Evolutionary conservation across 2,888 invertebrate species (phyloP).

Genomic region (Drosophila setosimentum): DNA sequence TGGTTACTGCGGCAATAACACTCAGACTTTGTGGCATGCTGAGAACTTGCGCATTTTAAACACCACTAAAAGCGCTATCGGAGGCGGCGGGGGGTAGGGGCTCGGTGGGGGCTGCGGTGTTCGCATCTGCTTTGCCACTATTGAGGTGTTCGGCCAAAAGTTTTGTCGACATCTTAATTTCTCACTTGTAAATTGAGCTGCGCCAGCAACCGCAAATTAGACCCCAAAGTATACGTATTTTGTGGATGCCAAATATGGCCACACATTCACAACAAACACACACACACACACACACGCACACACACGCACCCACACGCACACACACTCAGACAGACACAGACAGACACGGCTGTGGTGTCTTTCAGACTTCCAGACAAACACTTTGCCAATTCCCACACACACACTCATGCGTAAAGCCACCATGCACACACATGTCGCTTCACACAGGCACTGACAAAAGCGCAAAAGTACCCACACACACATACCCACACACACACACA

Average conservation of each 20-base stretch:
- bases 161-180: constrained; percentile 79
- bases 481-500: constrained; percentile 36
- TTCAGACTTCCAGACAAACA: constrained; percentile 9
- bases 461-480: constrained; percentile 5
- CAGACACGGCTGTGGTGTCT: not conserved
- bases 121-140: constrained; percentile 16
- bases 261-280: constrained; percentile 5
- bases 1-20: constrained; percentile 65
- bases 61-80: constrained; percentile 33
- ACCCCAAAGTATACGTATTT: constrained; percentile 78
- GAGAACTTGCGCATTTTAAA: constrained; percentile 55
- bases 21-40: constrained; percentile 70
- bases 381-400: constrained; percentile 45
- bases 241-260: constrained; percentile 70
- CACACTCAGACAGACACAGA: constrained; percentile 5
- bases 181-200: constrained; percentile 80
- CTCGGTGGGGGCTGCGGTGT: not conserved
- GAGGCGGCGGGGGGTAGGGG: not conserved
- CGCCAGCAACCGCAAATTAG: constrained; percentile 77
- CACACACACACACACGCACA: constrained; percentile 5
- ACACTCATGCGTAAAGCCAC: constrained; percentile 55
- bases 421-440: constrained; percentile 40
- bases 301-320: constrained; percentile 2
- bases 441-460: constrained; percentile 41
- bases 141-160: constrained; percentile 67